Conservation (phyloP, 2,797 vertebrate species). For the Darevskia mixta region DNA sequence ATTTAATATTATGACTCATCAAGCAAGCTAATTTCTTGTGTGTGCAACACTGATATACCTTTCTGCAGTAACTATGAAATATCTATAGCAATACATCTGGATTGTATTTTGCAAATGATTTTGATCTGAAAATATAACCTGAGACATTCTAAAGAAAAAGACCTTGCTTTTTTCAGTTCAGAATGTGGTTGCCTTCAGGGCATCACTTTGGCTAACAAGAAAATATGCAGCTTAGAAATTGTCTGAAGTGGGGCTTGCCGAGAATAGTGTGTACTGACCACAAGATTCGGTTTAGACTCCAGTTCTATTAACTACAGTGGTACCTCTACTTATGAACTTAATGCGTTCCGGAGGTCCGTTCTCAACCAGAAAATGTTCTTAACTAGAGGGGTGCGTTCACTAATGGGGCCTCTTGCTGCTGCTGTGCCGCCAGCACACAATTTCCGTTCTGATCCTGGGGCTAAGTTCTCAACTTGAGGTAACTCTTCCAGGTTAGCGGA, state of each 20-base stretch:
- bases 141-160: slow-evolving; percentile 36
- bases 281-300: too few species aligned
- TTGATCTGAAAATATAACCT: slow-evolving; percentile 63
- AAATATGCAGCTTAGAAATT: slow-evolving; percentile 10
- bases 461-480: too few species aligned
- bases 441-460: too few species aligned
- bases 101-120: slow-evolving; percentile 65
- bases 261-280: not conserved
- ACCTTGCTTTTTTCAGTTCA: not conserved
- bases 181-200: slow-evolving; percentile 24
- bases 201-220: slow-evolving; percentile 21
- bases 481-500: too few species aligned
- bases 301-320: too few species aligned
- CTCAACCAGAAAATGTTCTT: too few species aligned
- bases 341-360: too few species aligned
- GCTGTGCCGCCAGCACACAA: too few species aligned
- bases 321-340: too few species aligned
- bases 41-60: slow-evolving; percentile 62
- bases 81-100: slow-evolving; percentile 68
- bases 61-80: slow-evolving; percentile 62
- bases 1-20: slow-evolving; percentile 74
- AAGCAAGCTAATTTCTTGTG: slow-evolving; percentile 67
- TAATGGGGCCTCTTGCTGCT: too few species aligned
- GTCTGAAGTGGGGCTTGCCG: not conserved
- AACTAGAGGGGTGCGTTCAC: too few species aligned